Evolutionary conservation across 2,888 invertebrate species (phyloP).

Genomic region (Pantelozetes paolii): DNA sequence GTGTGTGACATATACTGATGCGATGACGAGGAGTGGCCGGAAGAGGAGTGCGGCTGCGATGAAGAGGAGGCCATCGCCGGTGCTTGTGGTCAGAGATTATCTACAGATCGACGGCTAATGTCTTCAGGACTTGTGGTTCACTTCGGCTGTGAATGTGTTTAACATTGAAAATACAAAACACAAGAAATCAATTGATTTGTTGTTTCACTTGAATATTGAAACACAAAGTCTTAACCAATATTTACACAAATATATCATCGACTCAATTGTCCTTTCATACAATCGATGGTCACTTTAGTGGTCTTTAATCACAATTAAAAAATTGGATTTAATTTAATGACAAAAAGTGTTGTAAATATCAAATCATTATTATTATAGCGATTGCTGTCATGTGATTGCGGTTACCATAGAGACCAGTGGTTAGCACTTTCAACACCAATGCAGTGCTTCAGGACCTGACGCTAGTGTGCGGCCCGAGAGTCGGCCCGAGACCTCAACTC

Average conservation of each 20-base stretch:
- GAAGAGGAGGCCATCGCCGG: conserved; percentile 18
- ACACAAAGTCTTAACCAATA: no score
- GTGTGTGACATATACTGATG: conserved; percentile 17
- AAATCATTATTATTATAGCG: conserved; percentile 17
- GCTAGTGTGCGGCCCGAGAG: no score
- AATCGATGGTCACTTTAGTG: no score
- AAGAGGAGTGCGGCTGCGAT: conserved; percentile 14
- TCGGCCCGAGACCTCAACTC: no score
- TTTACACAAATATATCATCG: no score
- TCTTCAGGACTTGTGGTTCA: not conserved
- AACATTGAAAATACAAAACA: not conserved
- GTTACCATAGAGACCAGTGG: not conserved
- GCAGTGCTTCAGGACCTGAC: not conserved
- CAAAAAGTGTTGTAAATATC: conserved; percentile 6
- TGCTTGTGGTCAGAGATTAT: not conserved
- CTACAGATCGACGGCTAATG: not conserved
- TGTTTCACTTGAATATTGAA: no score
- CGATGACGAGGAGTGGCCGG: conserved; percentile 24
- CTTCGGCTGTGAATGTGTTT: not conserved
- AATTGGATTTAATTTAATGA: no score
- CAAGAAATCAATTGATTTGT: not conserved
- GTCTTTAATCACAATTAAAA: no score
- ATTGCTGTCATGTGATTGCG: not conserved
- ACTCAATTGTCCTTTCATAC: no score
- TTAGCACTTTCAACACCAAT: not conserved